A percentile compares a stretch with the other conserved stretches of the same genome.
These are phyloP conservation scores for Pocillopora meandrina DNA, from an alignment of 92 coral and sea anemone genomes.

Conservation along the genomic window DNA sequence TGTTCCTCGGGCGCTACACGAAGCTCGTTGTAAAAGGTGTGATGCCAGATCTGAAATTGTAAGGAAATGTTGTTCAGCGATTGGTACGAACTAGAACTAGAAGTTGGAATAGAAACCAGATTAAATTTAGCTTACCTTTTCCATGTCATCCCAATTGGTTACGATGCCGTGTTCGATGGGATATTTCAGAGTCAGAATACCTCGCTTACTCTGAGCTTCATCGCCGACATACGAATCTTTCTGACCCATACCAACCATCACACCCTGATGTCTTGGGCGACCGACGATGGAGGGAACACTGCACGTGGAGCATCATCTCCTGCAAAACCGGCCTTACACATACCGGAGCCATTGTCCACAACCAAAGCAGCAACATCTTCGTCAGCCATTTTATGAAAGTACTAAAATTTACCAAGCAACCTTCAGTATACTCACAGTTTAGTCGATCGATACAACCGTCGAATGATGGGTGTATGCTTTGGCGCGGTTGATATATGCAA, in stretches of 20 bases:
- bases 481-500: slow-evolving; percentile 11
- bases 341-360: slow-evolving; percentile 98
- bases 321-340: slow-evolving; percentile 99
- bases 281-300: slow-evolving; percentile 99
- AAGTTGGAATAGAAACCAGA: neutral
- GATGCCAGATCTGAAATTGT: slow-evolving; percentile 90
- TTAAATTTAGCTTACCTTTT: slow-evolving; percentile 61
- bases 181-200: slow-evolving; percentile 96
- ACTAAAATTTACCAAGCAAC: neutral
- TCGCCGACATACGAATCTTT: slow-evolving; percentile 99
- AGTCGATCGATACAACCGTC: neutral
- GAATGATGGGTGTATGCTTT: neutral
- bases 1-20: slow-evolving; percentile 99
- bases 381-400: slow-evolving; percentile 50
- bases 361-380: slow-evolving; percentile 99
- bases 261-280: slow-evolving; percentile 99
- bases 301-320: slow-evolving; percentile 99
- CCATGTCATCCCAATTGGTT: slow-evolving; percentile 99
- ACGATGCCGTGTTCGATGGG: slow-evolving; percentile 99
- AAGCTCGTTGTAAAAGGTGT: slow-evolving; percentile 97
- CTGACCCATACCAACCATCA: slow-evolving; percentile 99
- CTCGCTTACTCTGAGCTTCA: slow-evolving; percentile 99
- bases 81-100: neutral
- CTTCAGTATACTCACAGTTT: neutral
- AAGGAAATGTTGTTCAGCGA: neutral